Base-by-base conservation (phyloP, 92 coral and sea anemone species). In the Hydrozoanthus gracilis region DNA sequence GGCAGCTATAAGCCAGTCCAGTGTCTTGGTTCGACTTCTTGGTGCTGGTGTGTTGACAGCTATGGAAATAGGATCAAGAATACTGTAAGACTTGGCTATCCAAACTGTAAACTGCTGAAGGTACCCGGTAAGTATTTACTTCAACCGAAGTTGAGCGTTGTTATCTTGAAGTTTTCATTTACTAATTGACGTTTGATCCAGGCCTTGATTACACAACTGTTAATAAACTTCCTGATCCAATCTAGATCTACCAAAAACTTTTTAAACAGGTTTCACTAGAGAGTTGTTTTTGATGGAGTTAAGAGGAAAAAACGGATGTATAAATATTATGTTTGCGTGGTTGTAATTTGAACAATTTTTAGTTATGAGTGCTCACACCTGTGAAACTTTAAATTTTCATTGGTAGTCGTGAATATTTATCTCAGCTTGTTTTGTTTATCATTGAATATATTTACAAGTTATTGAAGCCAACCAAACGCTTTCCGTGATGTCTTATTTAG, bases 1-100 rank as follows among this genome's bases (percentile, higher is more conserved):
- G 97, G 98, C 20, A 86, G 89, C 82, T 95, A 96, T 69, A 90
- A 92, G 27, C 48, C 39, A 3, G 91, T 88, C 18, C 99, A 96
- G 86, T 96, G 99, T 87, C 88, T 89, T 73, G 90, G 90, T 7
- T 87, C 92, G 9, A 93, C 94, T 51, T 90, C 89, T 12, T 71
- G 75, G n/a, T 96, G 99, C 82, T 96, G 99, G 99, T 96, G 99
- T 82, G 93, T 95, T 51, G 95, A 93, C 86, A 88, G 58, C 56
- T 87, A 89, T 84, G 99, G 99, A 18, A 89, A 90, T 44, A 96
- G 93, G 71, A 60, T 96, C 52, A 48, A 9, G 39, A 17, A 48
- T 48, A 64, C 85, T 44, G 73, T 47, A 18, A 39, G 27, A 80
- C 74, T 80, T 64, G 85, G 85, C 49, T 4, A 17, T 11, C 73